These are phyloP conservation scores for Hephaestus fuliginosus DNA, from an alignment of 2,797 vertebrate species.

Conservation along the genomic window DNA sequence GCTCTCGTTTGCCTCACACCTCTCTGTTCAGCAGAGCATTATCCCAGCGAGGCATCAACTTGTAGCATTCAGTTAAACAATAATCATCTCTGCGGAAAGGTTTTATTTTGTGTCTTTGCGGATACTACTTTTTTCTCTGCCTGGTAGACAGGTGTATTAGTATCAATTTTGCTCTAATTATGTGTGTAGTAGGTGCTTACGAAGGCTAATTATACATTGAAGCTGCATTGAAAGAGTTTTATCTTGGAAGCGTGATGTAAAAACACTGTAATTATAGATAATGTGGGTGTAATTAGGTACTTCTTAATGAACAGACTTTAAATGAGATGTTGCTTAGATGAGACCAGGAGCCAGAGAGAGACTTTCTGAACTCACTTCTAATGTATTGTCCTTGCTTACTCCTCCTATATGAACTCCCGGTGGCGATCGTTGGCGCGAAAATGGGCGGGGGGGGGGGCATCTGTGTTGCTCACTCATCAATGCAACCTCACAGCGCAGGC, in stretches of 20 bases:
- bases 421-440: constrained; percentile 43
- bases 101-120: constrained; percentile 26
- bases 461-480: constrained; percentile 55
- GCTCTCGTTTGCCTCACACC: not conserved
- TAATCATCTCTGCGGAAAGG: constrained; percentile 34
- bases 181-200: constrained; percentile 65
- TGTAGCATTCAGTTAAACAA: constrained; percentile 37
- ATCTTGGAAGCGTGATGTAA: constrained; percentile 74
- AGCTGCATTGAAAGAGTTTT: constrained; percentile 71
- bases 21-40: constrained; percentile 12
- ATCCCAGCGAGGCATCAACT: constrained; percentile 22
- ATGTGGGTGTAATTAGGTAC: constrained; percentile 81
- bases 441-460: constrained; percentile 17
- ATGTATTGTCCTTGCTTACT: constrained; percentile 42
- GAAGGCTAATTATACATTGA: constrained; percentile 78
- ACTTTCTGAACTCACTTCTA: constrained; percentile 44
- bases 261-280: constrained; percentile 84
- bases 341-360: constrained; percentile 29
- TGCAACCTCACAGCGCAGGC: constrained; percentile 42
- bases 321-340: constrained; percentile 67
- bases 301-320: constrained; percentile 79
- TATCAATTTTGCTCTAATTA: constrained; percentile 73
- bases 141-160: constrained; percentile 60
- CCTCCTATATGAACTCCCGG: constrained; percentile 11
- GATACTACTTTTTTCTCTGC: constrained; percentile 16